These are phyloP conservation scores for Macaca fascicularis DNA, from an alignment of 2,113 vertebrate species.

Conservation along the genomic window DNA sequence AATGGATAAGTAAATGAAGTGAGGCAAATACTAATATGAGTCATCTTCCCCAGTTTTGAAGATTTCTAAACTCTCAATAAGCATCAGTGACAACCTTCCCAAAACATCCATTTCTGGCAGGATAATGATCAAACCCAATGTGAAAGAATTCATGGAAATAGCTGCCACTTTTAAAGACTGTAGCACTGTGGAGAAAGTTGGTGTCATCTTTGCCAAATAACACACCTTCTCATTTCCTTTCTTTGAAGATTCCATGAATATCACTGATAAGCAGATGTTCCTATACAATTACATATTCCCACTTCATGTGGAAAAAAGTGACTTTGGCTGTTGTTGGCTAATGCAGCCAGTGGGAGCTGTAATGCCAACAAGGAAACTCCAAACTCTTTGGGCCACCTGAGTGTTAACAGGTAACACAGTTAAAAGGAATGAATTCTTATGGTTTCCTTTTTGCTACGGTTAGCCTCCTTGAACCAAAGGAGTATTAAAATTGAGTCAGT, in stretches of 20 bases:
- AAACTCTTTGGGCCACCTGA: slow-evolving; percentile 79
- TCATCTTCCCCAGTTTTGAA: neutral
- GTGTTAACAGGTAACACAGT: slow-evolving; percentile 71
- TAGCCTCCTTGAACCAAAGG: neutral
- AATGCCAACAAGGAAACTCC: slow-evolving; percentile 81
- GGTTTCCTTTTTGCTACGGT: neutral
- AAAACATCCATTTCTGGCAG: slow-evolving; percentile 81
- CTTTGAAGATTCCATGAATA: slow-evolving; percentile 70
- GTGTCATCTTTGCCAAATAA: slow-evolving; percentile 84
- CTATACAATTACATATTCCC: slow-evolving; percentile 81
- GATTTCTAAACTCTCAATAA: slow-evolving; percentile 64
- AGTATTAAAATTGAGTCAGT: neutral
- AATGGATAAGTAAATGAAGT: neutral
- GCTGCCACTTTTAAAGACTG: slow-evolving; percentile 82
- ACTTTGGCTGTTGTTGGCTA: slow-evolving; percentile 82
- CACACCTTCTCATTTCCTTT: slow-evolving; percentile 79
- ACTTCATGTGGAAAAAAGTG: slow-evolving; percentile 73
- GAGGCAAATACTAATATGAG: neutral
- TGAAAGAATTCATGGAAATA: slow-evolving; percentile 74
- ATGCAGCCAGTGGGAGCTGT: slow-evolving; percentile 74
- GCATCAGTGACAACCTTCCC: slow-evolving; percentile 82
- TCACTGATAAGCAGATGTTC: slow-evolving; percentile 58
- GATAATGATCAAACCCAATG: slow-evolving; percentile 78
- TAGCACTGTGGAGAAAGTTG: slow-evolving; percentile 77
- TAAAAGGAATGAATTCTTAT: neutral